Evolutionary conservation across 2,888 invertebrate species (phyloP), one percentile per base, ranked within the genome.

Genomic region (Crossocerus cetratus): DNA sequence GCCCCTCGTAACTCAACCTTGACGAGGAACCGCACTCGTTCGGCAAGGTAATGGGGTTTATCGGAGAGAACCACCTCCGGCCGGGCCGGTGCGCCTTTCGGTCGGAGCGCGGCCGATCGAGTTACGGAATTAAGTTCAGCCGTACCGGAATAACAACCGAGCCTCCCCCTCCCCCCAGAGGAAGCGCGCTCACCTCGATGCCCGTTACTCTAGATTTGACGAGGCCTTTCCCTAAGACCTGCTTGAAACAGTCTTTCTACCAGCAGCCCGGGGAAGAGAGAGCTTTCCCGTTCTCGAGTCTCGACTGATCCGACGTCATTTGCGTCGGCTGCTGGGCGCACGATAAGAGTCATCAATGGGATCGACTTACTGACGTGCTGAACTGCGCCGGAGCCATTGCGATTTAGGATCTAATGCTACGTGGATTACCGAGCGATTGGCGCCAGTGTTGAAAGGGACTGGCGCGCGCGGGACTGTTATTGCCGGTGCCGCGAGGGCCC

Each of bases 101-200:
- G 78, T 74, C 80, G 75, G 74, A 60, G 69, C 77, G 69, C 77
- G 78, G 74, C 71, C 82, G 83, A 83, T 83, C 78, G 80, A 83
- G 78, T 83, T 83, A 83, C 76, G 76, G 73, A 82, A 83, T 83
- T 82, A 83, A 83, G 83, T 78, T 80, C 80, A 76, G 76, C 68
- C 74, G 83, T 75, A 83, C 76, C 69, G 68, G 73, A 83, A 80
- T 81, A 77, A 81, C 81, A 79, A 81, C 72, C 78, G 74, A 65
- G 73, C 77, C 71, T 65, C 69, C 32, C 21, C 21, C 55, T 44
- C 55, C 58, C 21, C 62, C 66, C n/a, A n/a, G n/a, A 22, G 18
- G 32, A 22, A 42, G 54, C 65, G 42, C 55, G 65, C 45, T 32
- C 32, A 32, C 32, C 32, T 32, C 32, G 32, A 32, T 32, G 32